Percentiles rank a stretch among this genome's conserved stretches.
Evolutionary conservation across 2,888 invertebrate species (phyloP).

Genomic region (Scaptomyza tumidula): DNA sequence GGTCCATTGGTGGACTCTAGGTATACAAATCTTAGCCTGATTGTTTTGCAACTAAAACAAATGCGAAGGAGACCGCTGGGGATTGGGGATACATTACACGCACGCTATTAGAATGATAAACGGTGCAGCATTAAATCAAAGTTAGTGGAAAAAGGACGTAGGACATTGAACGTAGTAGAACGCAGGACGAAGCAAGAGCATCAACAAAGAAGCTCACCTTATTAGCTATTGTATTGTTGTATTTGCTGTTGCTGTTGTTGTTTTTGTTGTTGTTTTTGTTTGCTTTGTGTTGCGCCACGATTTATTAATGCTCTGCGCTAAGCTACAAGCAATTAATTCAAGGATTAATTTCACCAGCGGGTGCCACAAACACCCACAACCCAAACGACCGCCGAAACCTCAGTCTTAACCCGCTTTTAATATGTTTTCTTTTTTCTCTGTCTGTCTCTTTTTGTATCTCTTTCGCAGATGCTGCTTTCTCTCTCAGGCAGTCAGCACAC

Average conservation of each 20-base stretch:
- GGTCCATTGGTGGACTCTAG: constrained; percentile 19
- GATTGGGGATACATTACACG: constrained; percentile 64
- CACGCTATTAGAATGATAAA: constrained; percentile 81
- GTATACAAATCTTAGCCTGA: constrained; percentile 67
- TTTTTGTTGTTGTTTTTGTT: constrained; percentile 27
- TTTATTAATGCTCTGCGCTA: constrained; percentile 80
- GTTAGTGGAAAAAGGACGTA: constrained; percentile 69
- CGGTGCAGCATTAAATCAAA: constrained; percentile 81
- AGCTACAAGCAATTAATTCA: constrained; percentile 81
- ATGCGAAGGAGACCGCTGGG: constrained; percentile 61
- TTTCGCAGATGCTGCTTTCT: constrained; percentile 50
- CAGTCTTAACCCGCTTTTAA: constrained; percentile 46
- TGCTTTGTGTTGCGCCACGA: constrained; percentile 54
- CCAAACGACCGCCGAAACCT: constrained; percentile 4
- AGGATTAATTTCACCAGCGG: constrained; percentile 82
- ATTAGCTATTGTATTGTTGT: constrained; percentile 31
- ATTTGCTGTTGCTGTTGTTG: background rate
- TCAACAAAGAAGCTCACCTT: constrained; percentile 26
- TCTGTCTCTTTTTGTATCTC: constrained; percentile 6
- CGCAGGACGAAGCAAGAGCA: constrained; percentile 9
- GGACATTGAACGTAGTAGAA: constrained; percentile 9
- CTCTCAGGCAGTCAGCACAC: constrained; percentile 12
- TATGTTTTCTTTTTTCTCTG: constrained; percentile 22
- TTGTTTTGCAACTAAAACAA: constrained; percentile 74
- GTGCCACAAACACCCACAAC: constrained; percentile 50